Base-by-base conservation (phyloP, 2,888 invertebrate species). In the Gasteruption jaculator region DNA sequence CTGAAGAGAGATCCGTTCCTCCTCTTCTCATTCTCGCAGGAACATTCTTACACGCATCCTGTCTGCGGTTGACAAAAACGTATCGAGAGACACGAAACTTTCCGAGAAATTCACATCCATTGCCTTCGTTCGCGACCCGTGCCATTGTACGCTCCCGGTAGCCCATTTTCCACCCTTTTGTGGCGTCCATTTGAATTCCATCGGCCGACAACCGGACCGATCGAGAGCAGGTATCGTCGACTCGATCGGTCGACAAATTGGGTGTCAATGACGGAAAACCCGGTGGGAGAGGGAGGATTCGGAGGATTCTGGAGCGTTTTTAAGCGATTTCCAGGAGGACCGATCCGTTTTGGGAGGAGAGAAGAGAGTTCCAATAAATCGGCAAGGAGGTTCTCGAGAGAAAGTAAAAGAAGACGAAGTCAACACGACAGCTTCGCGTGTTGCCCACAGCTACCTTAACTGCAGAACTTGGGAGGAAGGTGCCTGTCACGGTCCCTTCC, bases 61-160 rank as follows among this genome's bases (percentile, higher is more conserved):
- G 63, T 61, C 65, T 65, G 65, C 62, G 63, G 65, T 66, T 66
- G 65, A 66, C 65, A 63, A 65, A 54, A 65, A 65, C 63, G 60
- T 63, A 60, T 61, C 58, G 60, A 56, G n/a, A n/a, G 63, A 59
- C 66, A 65, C 63, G 64, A 63, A 61, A 64, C n/a, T 58, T 66
- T 67, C 67, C 52, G 41, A 57, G 67, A 67, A 68, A 46, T 44
- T 33, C 39, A 39, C 20, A 41, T 25, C 29, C 11, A n/a, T n/a
- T n/a, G n/a, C n/a, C n/a, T n/a, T n/a, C n/a, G n/a, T n/a, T n/a
- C n/a, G n/a, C n/a, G n/a, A n/a, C n/a, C n/a, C n/a, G n/a, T n/a
- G n/a, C n/a, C n/a, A n/a, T n/a, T n/a, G n/a, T n/a, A n/a, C n/a
- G n/a, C n/a, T n/a, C n/a, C n/a, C n/a, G n/a, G n/a, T n/a, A n/a